Base-by-base conservation (phyloP, 2,888 invertebrate species). In the Zygaena filipendulae region DNA sequence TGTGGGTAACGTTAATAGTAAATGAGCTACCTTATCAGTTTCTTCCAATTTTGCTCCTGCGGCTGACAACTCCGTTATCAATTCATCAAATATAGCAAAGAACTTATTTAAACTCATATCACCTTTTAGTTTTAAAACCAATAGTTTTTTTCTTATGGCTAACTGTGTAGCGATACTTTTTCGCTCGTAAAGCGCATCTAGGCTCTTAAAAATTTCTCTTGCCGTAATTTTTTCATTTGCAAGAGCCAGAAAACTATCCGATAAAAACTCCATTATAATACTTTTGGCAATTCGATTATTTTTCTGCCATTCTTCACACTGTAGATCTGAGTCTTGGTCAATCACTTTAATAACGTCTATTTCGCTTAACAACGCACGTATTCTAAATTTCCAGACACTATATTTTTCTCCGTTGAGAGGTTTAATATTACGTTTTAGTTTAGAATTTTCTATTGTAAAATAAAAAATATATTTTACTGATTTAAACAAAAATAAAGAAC, bases 61-160 rank as follows among this genome's bases (percentile, higher is more conserved):
- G 1, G 52, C 44, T 4, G 36, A 10, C 20, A 61, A 36, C 25
- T 60, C 54, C 1, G 39, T 33, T 1, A 60, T 40, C 6, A 57
- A 25, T 11, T 55, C 46, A 29, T 63, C 57, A 31, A 62, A 60
- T n/a, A n/a, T n/a, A n/a, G n/a, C n/a, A 7, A 58, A 56, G 27
- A 38, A 34, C 29, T 30, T 29, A 3, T 30, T 7, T 7, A 37
- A 11, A 1, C 23, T 7, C 4, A 13, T 10, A 18, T 35, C 35
- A 14, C 23, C 27, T 35, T 35, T 25, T 11, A 43, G 11, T 24
- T 41, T 38, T 8, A 41, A 16, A 1, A 2, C 4, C 18, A 42
- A 25, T 10, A 41, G 10, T 12, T 38, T 30, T 21, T 41, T 41
- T 11, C 40, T 11, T 14, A 43, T 11, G 1, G 36, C 37, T n/a